Percentiles rank a stretch among this genome's conserved stretches.
Conservation (phyloP, 2,113 vertebrate species). For the Anhinga rufa region DNA sequence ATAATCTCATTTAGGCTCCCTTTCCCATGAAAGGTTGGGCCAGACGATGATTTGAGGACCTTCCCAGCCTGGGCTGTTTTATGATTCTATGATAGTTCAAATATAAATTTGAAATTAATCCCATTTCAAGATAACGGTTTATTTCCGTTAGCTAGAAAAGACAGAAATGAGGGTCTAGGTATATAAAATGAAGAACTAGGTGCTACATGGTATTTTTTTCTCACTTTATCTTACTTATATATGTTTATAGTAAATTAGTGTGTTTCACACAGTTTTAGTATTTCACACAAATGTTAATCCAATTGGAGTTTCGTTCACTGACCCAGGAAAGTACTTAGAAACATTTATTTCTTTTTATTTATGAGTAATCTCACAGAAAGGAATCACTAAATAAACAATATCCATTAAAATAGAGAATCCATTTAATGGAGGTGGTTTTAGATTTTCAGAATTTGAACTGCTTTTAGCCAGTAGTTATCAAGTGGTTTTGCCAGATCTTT, state of each 20-base stretch:
- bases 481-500: background rate
- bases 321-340: background rate
- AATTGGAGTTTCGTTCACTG: background rate
- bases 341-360: background rate
- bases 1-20: background rate
- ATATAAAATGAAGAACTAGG: background rate
- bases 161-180: background rate
- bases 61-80: background rate
- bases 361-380: background rate
- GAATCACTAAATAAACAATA: background rate
- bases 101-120: background rate
- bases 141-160: background rate
- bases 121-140: background rate
- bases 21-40: background rate
- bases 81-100: background rate
- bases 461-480: background rate
- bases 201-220: background rate
- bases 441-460: background rate
- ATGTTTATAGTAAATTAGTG: background rate
- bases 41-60: background rate
- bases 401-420: background rate
- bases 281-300: background rate
- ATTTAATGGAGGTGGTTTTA: background rate
- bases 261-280: background rate
- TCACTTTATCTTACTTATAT: background rate